phyloP scores from a whole-genome alignment of 2,797 vertebrate genomes.

The Gambelia wislizenii region DNA sequence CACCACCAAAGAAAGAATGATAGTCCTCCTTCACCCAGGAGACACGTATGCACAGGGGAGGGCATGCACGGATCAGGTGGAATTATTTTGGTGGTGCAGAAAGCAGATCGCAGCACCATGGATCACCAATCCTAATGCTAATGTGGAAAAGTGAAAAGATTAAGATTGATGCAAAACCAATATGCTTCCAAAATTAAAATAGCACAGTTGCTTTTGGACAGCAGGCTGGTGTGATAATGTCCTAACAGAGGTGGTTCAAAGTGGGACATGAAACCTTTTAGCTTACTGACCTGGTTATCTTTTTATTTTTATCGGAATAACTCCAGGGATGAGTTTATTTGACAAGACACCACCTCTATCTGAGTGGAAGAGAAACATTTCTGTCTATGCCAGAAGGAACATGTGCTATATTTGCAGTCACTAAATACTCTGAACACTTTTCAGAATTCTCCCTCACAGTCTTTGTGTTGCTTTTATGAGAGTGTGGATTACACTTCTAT shows the following conservation, averaged over 20 bases:
- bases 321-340: conserved; percentile 84
- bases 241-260: conserved; percentile 38
- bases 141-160: too few species aligned
- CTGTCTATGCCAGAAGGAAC: conserved; percentile 78
- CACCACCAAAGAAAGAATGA: too few species aligned
- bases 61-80: too few species aligned
- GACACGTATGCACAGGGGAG: too few species aligned
- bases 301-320: conserved; percentile 79
- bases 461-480: conserved; percentile 73
- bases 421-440: conserved; percentile 47
- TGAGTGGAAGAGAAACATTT: conserved; percentile 70
- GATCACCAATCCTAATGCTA: too few species aligned
- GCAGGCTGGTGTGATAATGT: too few species aligned
- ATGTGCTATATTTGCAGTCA: conserved; percentile 38
- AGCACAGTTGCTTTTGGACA: too few species aligned
- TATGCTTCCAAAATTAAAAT: too few species aligned
- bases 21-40: too few species aligned
- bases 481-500: conserved; percentile 81
- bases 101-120: too few species aligned
- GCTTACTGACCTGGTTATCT: conserved; percentile 36
- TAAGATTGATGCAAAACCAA: too few species aligned
- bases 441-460: conserved; percentile 44
- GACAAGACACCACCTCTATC: conserved; percentile 73
- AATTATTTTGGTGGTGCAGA: too few species aligned
- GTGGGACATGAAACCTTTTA: conserved; percentile 1